Base-by-base conservation (phyloP, 2,797 vertebrate genomes). In the Dendrocincla fuliginosa region DNA sequence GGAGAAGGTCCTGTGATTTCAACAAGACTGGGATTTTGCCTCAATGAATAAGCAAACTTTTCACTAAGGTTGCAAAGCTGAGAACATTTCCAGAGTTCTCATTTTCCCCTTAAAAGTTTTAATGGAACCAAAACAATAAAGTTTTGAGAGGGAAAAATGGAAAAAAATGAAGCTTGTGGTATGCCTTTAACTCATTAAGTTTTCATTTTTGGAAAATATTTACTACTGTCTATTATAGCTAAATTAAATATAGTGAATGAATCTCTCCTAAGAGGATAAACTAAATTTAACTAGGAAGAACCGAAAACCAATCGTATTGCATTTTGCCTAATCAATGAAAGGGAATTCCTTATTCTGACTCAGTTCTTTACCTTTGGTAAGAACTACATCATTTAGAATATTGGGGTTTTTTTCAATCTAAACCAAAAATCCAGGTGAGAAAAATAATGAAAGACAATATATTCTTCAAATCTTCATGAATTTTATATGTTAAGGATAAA, bases 161-260 rank as follows among this genome's bases (percentile, higher is more conserved):
- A 69, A 93, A 97, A 92, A 67, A 82, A 52, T n/a, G 35, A 93
- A 89, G 47, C 6, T 92, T 96, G 55, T 91, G 61, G 59, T 95
- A 60, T 23, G 6, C 89, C 80, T 96, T 94, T 50, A 81, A 79
- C 9, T 52, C 37, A 91, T 90, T 89, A 94, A 81, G 46, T 20
- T 94, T 96, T 95, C 14, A n/a, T 91, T 94, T 93, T 91, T 55
- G 13, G 46, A 92, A 96, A 96, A 94, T 93, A 95, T 90, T 97
- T 97, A 91, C 85, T 94, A 69, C 19, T 94, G 8, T 77, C 35
- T 94, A 73, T 93, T 96, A 85, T 23, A 96, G 53, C 71, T 94
- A 90, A 95, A 97, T 97, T 97, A 97, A 96, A 91, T 95, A 93
- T 57, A 46, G 91, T 91, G 79, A 96, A 93, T 92, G 44, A 30